Base-by-base conservation (phyloP, 2,797 vertebrate genomes). In the Syngnathus acus region DNA sequence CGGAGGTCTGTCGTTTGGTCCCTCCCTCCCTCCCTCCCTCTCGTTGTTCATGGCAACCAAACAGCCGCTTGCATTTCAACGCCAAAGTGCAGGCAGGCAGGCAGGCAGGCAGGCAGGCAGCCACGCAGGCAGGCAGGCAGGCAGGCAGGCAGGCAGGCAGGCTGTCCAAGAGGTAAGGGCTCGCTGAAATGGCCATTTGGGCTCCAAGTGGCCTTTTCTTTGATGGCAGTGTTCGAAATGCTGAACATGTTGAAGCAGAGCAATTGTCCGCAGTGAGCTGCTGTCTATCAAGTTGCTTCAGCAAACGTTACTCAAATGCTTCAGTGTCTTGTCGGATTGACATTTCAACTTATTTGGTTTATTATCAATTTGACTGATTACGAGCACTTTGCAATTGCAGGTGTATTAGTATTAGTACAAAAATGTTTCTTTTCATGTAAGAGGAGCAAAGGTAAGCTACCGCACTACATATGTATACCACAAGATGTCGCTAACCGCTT, bases 21-120 rank as follows among this genome's bases (percentile, higher is more conserved):
- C 26, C 26, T 26, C 26, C 26, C 26, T 26, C 1, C 26, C 26
- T 26, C 26, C 26, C 26, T 26, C 26, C 26, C 17, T 23, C 7
- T 6, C 48, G 89, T 91, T 67, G 84, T 89, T 68, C 68, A 0
- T 82, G 68, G 82, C 74, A 89, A 91, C 89, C 82, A 72, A 78
- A 78, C 79, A 75, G 1, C 32, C 32, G 32, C 3, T 62, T 1
- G 19, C 0, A 9, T 26, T 58, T 2, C 55, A 61, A 57, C 26
- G 2, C 16, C 5, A 5, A 9, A 39, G 17, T 32, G 32, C 32
- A 26, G 2, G 2, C 6, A 2, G n/a, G n/a, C n/a, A n/a, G n/a
- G n/a, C n/a, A n/a, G n/a, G n/a, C n/a, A n/a, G n/a, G n/a, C n/a
- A n/a, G n/a, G n/a, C n/a, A n/a, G n/a, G n/a, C n/a, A n/a, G n/a